These are phyloP conservation scores for Melitaea athalia DNA, from an alignment of 2,888 invertebrate genomes.

Conservation along the genomic window DNA sequence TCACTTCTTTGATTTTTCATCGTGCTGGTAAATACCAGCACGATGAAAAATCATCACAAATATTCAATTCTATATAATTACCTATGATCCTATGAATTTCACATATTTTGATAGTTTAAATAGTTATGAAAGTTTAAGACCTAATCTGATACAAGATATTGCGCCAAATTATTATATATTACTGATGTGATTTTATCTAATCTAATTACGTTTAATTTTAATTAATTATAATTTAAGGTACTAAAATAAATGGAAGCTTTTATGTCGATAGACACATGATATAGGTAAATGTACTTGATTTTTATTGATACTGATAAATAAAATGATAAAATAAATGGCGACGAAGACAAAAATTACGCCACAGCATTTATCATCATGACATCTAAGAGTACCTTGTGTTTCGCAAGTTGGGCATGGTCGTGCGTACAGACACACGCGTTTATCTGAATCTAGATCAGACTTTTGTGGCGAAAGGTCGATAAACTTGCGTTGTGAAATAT, in stretches of 20 bases:
- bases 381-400: constrained; percentile 34
- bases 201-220: background rate
- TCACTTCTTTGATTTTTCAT: too few species aligned
- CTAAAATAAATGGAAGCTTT: background rate
- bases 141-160: background rate
- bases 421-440: constrained; percentile 53
- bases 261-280: too few species aligned
- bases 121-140: background rate
- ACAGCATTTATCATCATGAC: constrained; percentile 35
- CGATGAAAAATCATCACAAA: too few species aligned
- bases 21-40: too few species aligned
- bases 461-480: constrained; percentile 74
- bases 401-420: constrained; percentile 45
- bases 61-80: too few species aligned
- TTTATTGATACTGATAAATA: background rate
- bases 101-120: background rate
- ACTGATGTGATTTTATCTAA: background rate
- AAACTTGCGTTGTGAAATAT: constrained; percentile 59
- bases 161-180: background rate
- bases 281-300: background rate
- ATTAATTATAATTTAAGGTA: background rate
- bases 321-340: constrained; percentile 6
- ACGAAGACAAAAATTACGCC: constrained; percentile 31
- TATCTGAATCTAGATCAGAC: constrained; percentile 76
- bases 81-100: background rate